Evolutionary conservation across 2,888 invertebrate genomes (phyloP), one percentile per base, ranked within the genome.

Genomic region (Odontocolon sp.): DNA sequence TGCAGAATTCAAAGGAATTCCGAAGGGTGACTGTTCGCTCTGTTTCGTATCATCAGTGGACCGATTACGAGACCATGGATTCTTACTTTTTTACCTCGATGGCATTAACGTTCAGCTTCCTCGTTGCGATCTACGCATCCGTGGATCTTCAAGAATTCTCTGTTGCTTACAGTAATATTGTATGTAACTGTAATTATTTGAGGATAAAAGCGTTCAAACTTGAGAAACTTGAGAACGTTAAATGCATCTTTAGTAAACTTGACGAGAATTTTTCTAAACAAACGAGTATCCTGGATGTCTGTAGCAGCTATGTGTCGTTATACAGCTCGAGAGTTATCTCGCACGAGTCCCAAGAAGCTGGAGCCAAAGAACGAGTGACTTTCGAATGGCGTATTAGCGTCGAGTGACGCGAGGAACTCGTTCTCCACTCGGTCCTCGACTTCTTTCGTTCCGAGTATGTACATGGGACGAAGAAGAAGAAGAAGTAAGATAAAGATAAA

Each of bases 361-460:
- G 42, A 61, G 26, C n/a, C 23, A 26, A 42, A 23, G 28, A 28
- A 11, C 47, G 5, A n/a, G 18, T 42, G 28, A 47, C 26, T 70
- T 54, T 40, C 28, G 54, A 63, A 70, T 61, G 61, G 54, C 73
- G 45, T 56, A 33, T 4, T 0, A 14, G 59, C 47, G 56, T 56
- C 42, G 47, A 63, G 47, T 23, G 42, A 42, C 21, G 18, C 50
- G 33, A 61, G 54, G 68, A 68, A 74, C 73, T 63, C 73, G 73
- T 68, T 74, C 56, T 56, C 28, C 54, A 28, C 36, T 63, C 33
- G 38, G 28, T 26, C 45, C 50, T 38, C 33, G 33, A 42, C 23
- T 42, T 61, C 38, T 28, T 45, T 67, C 36, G 45, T 52, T 38
- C 42, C 21, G 45, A 36, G 59, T 31, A 16, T 9, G 8, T 26